A percentile compares a stretch with the other conserved stretches of the same genome.
Conservation (phyloP, 37 sponge, comb jelly and placozoan species). For the Geodia barretti region DNA sequence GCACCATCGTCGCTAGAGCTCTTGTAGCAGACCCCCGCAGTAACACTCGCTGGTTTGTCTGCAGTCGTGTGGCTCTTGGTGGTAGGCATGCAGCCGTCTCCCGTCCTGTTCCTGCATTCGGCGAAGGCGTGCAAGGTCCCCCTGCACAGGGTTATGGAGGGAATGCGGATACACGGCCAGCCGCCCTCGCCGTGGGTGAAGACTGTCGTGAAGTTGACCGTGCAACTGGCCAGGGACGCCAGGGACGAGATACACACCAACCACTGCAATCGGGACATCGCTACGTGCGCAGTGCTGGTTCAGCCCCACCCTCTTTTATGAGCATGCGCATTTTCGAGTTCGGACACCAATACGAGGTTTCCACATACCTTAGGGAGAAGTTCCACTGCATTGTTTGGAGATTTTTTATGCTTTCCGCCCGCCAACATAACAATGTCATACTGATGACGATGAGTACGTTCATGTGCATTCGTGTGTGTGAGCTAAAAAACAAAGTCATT, state of each 20-base stretch:
- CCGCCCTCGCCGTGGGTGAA: constrained; percentile 18
- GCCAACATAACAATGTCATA: no score
- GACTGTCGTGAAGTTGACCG: constrained; percentile 4
- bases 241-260: neutral
- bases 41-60: no score
- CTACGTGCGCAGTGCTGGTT: neutral
- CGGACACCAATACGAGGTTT: no score
- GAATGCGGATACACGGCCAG: constrained; percentile 22
- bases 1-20: constrained; percentile 12
- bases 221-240: neutral
- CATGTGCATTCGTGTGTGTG: neutral
- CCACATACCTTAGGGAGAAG: no score
- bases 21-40: constrained; percentile 6
- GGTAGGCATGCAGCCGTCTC: constrained; percentile 14
- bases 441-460: no score
- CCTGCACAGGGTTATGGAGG: constrained; percentile 10
- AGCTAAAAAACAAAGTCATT: neutral
- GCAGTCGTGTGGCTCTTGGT: no score
- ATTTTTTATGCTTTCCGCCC: no score
- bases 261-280: neutral
- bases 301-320: neutral
- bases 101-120: constrained; percentile 8
- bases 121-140: constrained; percentile 11
- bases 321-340: neutral
- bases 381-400: no score